Evolutionary conservation across 2,888 invertebrate species (phyloP), one percentile per base, ranked within the genome.

Genomic region (Cynaeus angustus): DNA sequence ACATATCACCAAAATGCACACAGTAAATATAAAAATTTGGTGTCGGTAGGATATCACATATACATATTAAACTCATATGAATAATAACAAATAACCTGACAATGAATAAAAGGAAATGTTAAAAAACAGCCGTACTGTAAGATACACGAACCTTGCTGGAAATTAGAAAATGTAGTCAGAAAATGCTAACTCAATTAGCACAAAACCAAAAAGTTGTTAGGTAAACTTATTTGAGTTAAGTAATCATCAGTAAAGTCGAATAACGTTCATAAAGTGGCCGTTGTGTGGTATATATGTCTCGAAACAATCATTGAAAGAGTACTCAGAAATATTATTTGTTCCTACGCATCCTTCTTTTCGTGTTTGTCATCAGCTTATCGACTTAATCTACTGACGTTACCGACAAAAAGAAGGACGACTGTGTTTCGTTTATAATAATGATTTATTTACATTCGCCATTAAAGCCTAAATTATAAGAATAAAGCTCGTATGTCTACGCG

Each of bases 21-120:
- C 70, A 70, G 46, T 50, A 66, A 56, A 71, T 75, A 72, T 52
- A 71, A 74, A 77, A 76, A 74, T 75, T 78, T 78, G 77, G 77
- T 78, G 77, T 78, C 77, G 72, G 70, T 68, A 71, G 62, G 66
- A 66, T 77, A 78, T 78, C 77, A 78, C 77, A 76, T 74, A 21
- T 55, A 64, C 7, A 74, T 33, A 56, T 26, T 46, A 56, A 33
- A 52, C 13, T 37, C 28, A 14, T 14, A 48, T 48, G 7, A 41
- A 50, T 14, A 62, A 62, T n/a, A 28, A 21, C 21, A 21, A 62
- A 64, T 43, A 53, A 53, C 43, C 21, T 33, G 33, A 46, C 7
- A n/a, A 26, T 33, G 5, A 64, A 28, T 43, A 64, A 64, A 52
- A 62, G 43, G 48, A 50, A 38, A 41, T 21, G 21, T 21, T 21